Conservation (phyloP, 2,888 invertebrate genomes). For the Microchrysa polita region DNA sequence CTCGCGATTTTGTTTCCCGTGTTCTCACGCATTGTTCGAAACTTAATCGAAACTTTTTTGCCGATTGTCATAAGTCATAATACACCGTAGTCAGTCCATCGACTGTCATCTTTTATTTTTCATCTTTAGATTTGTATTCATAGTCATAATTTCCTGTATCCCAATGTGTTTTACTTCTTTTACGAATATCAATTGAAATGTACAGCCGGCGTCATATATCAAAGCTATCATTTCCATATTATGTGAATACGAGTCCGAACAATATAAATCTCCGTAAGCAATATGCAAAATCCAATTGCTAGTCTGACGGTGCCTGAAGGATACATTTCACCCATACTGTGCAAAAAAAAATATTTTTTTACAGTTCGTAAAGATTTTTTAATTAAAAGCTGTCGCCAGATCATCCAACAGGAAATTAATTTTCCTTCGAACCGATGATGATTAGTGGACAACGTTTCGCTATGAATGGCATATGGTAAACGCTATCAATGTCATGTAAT, state of each 20-base stretch:
- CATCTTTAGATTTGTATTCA: no score
- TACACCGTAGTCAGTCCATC: no score
- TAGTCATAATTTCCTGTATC: no score
- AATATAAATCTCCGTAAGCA: conserved; percentile 26
- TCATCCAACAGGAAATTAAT: conserved; percentile 47
- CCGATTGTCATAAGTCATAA: no score
- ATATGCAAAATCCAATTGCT: conserved; percentile 35
- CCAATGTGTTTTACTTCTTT: no score
- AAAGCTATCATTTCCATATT: conserved; percentile 38
- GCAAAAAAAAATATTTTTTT: conserved; percentile 25
- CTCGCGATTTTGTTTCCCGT: no score
- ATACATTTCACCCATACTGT: neutral
- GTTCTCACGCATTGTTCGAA: no score
- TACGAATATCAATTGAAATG: neutral
- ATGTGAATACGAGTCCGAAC: conserved; percentile 13
- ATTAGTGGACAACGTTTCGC: conserved; percentile 40
- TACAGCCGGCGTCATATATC: conserved; percentile 36
- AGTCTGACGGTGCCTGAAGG: neutral
- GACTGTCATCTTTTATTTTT: no score
- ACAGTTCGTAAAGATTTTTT: conserved; percentile 42
- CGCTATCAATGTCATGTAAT: no score
- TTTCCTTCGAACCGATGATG: conserved; percentile 26
- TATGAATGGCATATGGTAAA: conserved; percentile 24
- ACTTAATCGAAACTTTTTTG: no score
- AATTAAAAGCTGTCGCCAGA: conserved; percentile 43